Evolutionary conservation across 2,888 invertebrate genomes (phyloP).

Genomic region (Netelia inedita): DNA sequence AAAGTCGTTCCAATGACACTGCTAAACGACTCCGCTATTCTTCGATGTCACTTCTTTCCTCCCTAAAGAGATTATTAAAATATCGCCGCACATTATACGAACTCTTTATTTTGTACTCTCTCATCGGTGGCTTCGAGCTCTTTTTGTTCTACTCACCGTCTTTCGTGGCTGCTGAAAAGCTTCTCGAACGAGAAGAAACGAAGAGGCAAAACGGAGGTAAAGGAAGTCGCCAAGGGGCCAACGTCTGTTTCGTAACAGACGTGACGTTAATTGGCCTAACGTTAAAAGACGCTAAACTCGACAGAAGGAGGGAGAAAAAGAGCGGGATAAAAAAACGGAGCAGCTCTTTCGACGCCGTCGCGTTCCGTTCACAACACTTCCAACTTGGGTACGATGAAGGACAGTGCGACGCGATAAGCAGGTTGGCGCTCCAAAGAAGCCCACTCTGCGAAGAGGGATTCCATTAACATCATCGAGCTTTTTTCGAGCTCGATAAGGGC

Average conservation of each 20-base stretch:
- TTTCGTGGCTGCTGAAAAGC: not conserved
- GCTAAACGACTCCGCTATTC: not conserved
- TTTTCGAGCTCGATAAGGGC: slow-evolving; percentile 4
- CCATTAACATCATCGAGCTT: slow-evolving; percentile 43
- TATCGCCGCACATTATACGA: not conserved
- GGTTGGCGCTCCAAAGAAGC: slow-evolving; percentile 1
- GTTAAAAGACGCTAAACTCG: slow-evolving; percentile 50
- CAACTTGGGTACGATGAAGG: slow-evolving; percentile 14
- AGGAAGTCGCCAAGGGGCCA: not conserved
- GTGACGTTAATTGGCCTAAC: slow-evolving; percentile 61
- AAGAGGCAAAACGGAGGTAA: slow-evolving; percentile 19
- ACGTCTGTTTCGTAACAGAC: slow-evolving; percentile 28
- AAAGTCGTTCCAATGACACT: not conserved
- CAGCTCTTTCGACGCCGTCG: slow-evolving; percentile 18
- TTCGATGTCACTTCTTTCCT: not conserved
- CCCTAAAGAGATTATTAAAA: slow-evolving; percentile 35
- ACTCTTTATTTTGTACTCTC: not conserved
- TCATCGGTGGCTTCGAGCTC: slow-evolving; percentile 10
- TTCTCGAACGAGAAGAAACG: not conserved
- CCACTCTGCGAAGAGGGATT: slow-evolving; percentile 40
- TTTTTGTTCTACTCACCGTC: not conserved
- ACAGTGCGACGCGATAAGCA: slow-evolving; percentile 32
- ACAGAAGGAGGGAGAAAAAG: slow-evolving; percentile 23
- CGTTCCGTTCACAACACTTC: slow-evolving; percentile 49
- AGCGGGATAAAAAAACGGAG: slow-evolving; percentile 8